A percentile compares a stretch with the other conserved stretches of the same genome.
Conservation (phyloP, 2,113 vertebrate species). For the rat (Rattus norvegicus) region DNA sequence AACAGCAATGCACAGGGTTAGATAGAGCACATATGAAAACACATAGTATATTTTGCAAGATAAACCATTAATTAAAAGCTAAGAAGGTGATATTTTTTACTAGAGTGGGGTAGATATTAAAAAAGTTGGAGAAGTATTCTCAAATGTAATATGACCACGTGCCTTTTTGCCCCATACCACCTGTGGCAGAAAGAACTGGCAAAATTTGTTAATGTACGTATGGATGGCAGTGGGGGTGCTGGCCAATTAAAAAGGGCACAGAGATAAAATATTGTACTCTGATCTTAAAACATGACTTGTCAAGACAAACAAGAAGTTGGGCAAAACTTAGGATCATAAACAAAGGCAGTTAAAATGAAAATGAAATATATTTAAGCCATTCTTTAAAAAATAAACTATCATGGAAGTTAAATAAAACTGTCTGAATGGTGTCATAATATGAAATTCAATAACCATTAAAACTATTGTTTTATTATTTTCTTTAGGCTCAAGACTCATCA, state of each 20-base stretch:
- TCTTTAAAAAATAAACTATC: neutral
- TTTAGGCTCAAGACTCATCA: neutral
- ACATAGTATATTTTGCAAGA: too few relatives aligned
- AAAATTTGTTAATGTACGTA: neutral
- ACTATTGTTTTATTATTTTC: neutral
- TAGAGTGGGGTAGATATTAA: too few relatives aligned
- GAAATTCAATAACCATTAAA: neutral
- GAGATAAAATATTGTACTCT: too few relatives aligned
- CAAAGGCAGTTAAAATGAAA: neutral
- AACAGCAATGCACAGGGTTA: fast-evolving
- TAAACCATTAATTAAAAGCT: neutral
- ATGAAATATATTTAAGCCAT: neutral
- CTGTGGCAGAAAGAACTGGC: fast-evolving
- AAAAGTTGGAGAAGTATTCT: neutral
- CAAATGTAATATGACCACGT: too few relatives aligned
- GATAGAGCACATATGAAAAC: fast-evolving
- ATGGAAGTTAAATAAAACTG: neutral
- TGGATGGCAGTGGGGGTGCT: neutral
- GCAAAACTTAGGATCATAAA: neutral
- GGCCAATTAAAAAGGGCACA: neutral
- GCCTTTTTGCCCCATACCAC: fast-evolving
- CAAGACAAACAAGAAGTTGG: neutral
- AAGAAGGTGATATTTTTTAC: neutral
- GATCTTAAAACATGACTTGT: neutral
- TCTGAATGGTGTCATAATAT: too few relatives aligned